Base-by-base conservation (phyloP, 2,888 invertebrate genomes). In the Mythimna albipuncta region DNA sequence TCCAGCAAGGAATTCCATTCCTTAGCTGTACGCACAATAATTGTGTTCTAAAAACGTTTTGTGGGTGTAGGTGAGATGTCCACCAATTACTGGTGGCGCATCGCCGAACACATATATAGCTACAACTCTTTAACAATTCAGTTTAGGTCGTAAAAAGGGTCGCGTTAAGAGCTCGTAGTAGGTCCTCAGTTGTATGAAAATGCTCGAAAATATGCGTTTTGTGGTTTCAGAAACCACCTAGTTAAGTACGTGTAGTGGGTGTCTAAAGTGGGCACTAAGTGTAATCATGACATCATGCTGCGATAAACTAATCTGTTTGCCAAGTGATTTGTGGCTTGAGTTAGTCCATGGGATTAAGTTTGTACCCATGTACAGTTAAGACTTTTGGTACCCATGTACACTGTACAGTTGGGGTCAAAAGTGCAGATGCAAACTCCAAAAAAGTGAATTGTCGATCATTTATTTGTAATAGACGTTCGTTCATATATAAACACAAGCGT, bases 251-350 rank as follows among this genome's bases (percentile, higher is more conserved):
- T n/a, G 21, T 16, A 65, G 76, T 81, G 69, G 82, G 63, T 57
- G 66, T 59, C 19, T 19, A 58, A 55, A 72, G 73, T 78, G n/a
- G 41, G n/a, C 55, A 58, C 44, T 55, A 63, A 78, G 64, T 59
- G 16, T 64, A 66, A 64, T 64, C 62, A 72, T 83, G 83, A 65
- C 54, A 64, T 82, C 59, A 78, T 61, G n/a, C 38, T 50, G 38
- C 26, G 55, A 21, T 26, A 54, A 47, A 57, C 67, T 41, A 67
- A 79, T 83, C 41, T 55, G 57, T 65, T 79, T 65, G 38, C 82
- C 35, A 70, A 58, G 35, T 50, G 41, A 38, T 59, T 32, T 75
- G 44, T 47, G 9, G 19, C 9, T 58, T 63, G 3, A 16, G 16
- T 61, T 69, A 3, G 21, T 21, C 7, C 16, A 26, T 35, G 6